Evolutionary conservation across 1,140 invertebrate genomes (phyloP).

Genomic region (Aricia agestis): DNA sequence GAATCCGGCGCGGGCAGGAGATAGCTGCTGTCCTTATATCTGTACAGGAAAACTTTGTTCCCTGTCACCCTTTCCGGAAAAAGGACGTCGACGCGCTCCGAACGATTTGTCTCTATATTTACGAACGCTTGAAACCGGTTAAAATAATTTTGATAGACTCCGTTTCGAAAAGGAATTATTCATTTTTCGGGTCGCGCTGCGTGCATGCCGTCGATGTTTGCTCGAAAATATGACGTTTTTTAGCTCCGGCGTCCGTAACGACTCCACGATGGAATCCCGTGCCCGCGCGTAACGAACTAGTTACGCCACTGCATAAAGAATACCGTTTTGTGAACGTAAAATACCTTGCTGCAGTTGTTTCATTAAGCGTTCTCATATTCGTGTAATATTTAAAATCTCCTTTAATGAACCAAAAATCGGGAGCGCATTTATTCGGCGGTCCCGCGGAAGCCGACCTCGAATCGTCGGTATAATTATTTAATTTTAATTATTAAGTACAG

Average conservation of each 20-base stretch:
- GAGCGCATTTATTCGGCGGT: not conserved
- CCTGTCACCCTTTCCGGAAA: slow-evolving; percentile 36
- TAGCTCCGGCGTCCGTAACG: not conserved
- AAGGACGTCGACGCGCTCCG: slow-evolving; percentile 22
- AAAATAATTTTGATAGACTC: not conserved
- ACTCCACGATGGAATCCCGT: not conserved
- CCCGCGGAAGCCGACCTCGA: not conserved
- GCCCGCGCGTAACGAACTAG: not conserved
- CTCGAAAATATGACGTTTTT: not conserved
- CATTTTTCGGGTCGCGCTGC: not conserved
- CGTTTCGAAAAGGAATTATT: not conserved
- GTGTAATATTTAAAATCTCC: not conserved
- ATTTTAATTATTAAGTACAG: not conserved
- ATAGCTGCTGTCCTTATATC: slow-evolving; percentile 16
- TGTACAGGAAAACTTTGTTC: slow-evolving; percentile 35
- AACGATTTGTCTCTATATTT: slow-evolving; percentile 35
- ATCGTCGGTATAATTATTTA: not conserved
- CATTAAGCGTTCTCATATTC: slow-evolving; percentile 3
- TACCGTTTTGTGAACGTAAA: not conserved
- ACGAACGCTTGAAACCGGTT: not conserved
- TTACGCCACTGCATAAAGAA: not conserved
- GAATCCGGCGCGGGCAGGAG: slow-evolving; percentile 4
- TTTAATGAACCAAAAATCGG: slow-evolving; percentile 3
- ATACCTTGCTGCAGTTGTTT: not conserved
- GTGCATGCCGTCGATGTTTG: not conserved